Base-by-base conservation (phyloP, 2,888 invertebrate genomes). In the Fragum fragum region DNA sequence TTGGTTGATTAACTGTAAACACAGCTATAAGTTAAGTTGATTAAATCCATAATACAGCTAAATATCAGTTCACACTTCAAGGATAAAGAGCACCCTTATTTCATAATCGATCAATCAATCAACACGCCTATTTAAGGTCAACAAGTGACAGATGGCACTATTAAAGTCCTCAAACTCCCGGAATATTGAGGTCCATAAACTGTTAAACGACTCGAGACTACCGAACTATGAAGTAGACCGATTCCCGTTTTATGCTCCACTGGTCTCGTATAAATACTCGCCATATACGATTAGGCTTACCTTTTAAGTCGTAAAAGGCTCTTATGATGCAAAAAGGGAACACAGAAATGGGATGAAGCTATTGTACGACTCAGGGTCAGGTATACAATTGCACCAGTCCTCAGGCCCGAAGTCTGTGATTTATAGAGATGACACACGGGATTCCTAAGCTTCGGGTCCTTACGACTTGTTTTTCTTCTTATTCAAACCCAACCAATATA, bases 201-300 rank as follows among this genome's bases (percentile, higher is more conserved):
- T 26, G 66, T 42, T 42, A 18, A 42, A 21, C 23, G 66, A 39
- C 66, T 36, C 39, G 28, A 14, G 14, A 26, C 66, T 18, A 42
- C 42, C 26, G 66, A 66, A 66, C 32, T 66, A 66, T 42, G 66
- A 66, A 26, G 66, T 42, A 66, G 66, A 42, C 66, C 66, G 42
- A 57, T 57, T 72, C 55, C 32, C 28, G 57, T 14, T 57, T 28
- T 9, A 72, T 26, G 72, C 57, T 72, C 32, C 57, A 57, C 57
- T 72, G 72, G 26, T 18, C 23, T 23, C 39, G 9, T 21, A 72
- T 57, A 72, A 72, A 66, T 23, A 66, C 66, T 66, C 21, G 42
- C 39, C n/a, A 21, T 42, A 66, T 26, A 42, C 66, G 42, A 66
- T 66, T 66, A 66, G 6, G 18, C 47, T 14, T 47, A 47, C 47